A percentile compares a stretch with the other conserved stretches of the same genome.
Evolutionary conservation across 2,797 vertebrate genomes (phyloP).

Genomic region (Setipinna tenuifilis): DNA sequence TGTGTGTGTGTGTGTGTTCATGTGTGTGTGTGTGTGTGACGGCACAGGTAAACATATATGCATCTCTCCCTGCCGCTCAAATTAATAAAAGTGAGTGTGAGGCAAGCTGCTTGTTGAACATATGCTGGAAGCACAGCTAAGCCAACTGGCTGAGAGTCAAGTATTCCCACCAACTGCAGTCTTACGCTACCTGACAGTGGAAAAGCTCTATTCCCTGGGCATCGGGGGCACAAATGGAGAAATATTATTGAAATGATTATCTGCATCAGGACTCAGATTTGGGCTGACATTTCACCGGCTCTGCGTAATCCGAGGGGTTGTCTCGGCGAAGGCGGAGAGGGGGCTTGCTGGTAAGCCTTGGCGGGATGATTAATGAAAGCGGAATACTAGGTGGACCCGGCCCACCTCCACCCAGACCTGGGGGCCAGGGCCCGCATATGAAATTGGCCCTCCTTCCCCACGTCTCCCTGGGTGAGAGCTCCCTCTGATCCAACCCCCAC

Average conservation of each 20-base stretch:
- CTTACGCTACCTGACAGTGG: constrained; percentile 99
- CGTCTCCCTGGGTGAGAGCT: constrained; percentile 79
- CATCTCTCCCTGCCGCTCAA: constrained; percentile 91
- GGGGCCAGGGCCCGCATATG: constrained; percentile 89
- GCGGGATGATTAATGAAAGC: constrained; percentile 99
- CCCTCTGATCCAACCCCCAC: constrained; percentile 54
- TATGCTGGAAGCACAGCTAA: constrained; percentile 98
- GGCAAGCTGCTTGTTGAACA: constrained; percentile 98
- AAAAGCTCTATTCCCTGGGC: constrained; percentile 99
- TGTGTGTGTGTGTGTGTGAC: neutral
- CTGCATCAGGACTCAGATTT: constrained; percentile 99
- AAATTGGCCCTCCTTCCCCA: constrained; percentile 81
- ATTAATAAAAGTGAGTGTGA: constrained; percentile 98
- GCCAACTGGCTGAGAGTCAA: constrained; percentile 99
- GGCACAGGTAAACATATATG: constrained; percentile 92
- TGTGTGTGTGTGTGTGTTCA: neutral
- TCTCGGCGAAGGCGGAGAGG: constrained; percentile 91
- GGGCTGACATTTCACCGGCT: constrained; percentile 99
- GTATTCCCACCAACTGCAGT: constrained; percentile 99
- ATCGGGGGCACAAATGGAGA: constrained; percentile 99
- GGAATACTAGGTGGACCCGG: constrained; percentile 93
- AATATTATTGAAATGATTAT: constrained; percentile 99
- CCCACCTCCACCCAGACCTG: constrained; percentile 97
- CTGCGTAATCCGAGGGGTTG: constrained; percentile 99
- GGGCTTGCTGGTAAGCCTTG: constrained; percentile 93